A percentile compares a stretch with the other conserved stretches of the same genome.
Evolutionary conservation across 2,797 vertebrate genomes (phyloP).

Genomic region (Catamblyrhynchus diadema): DNA sequence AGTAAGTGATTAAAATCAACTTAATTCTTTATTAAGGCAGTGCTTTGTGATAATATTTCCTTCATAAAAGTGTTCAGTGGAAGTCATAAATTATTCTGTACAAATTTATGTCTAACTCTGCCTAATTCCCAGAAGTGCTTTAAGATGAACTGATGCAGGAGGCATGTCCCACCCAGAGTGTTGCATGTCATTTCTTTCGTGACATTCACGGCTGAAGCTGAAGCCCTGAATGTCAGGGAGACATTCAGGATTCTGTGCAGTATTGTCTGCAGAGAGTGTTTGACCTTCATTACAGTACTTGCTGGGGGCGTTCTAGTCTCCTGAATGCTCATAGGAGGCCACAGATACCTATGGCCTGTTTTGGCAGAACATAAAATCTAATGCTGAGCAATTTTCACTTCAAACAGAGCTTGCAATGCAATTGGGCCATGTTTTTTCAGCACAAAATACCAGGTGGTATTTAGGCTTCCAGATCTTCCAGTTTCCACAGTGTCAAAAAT

Average conservation of each 20-base stretch:
- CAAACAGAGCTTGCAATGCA: not conserved
- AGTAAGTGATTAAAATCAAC: not conserved
- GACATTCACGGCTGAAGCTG: constrained; percentile 32
- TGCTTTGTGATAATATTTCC: constrained; percentile 39
- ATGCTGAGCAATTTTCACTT: not conserved
- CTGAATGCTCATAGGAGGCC: constrained; percentile 21
- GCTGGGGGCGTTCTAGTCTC: constrained; percentile 45
- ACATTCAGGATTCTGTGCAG: constrained; percentile 23
- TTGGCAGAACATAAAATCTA: not conserved
- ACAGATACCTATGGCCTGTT: not conserved
- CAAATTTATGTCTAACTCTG: constrained; percentile 19
- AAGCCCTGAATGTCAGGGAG: constrained; percentile 46
- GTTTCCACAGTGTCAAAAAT: not conserved
- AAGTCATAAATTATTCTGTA: not conserved
- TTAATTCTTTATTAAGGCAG: constrained; percentile 41
- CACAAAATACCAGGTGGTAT: not conserved
- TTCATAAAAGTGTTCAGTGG: not conserved
- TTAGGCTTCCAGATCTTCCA: not conserved
- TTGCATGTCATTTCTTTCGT: not conserved
- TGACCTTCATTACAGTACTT: constrained; percentile 40
- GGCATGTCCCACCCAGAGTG: not conserved
- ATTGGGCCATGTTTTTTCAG: not conserved
- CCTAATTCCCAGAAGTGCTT: constrained; percentile 28
- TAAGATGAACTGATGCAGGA: constrained; percentile 13
- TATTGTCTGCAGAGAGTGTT: constrained; percentile 26